phyloP scores from a whole-genome alignment of 2,113 vertebrate species.

The Rana temporaria region DNA sequence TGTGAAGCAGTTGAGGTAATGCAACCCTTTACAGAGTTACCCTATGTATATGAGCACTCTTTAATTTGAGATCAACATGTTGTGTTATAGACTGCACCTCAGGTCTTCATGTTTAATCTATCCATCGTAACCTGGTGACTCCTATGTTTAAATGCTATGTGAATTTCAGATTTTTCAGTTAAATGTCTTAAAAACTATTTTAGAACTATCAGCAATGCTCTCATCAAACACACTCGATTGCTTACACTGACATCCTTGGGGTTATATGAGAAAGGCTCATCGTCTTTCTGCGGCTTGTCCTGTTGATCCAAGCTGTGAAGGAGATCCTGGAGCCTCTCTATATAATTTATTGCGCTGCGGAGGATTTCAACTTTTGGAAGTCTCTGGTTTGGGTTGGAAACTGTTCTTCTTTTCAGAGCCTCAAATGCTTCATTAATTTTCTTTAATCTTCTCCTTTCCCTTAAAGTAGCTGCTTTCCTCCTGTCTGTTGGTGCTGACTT shows the following conservation, averaged over 20 bases:
- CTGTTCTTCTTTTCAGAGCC: conserved; percentile 90
- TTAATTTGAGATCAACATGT: too few relatives aligned
- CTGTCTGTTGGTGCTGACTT: conserved; percentile 92
- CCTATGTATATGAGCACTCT: too few relatives aligned
- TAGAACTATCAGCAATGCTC: not conserved
- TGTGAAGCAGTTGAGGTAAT: too few relatives aligned
- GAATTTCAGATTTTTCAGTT: not conserved
- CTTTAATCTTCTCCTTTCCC: conserved; percentile 91
- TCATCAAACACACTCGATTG: conserved; percentile 38
- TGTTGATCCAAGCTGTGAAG: conserved; percentile 91
- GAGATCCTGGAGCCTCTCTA: conserved; percentile 92
- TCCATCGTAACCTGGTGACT: not conserved
- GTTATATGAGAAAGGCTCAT: conserved; percentile 74
- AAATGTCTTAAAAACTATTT: not conserved
- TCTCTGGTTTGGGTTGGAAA: conserved; percentile 95
- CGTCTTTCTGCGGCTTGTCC: conserved; percentile 79
- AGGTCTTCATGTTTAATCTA: not conserved
- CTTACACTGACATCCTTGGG: conserved; percentile 85
- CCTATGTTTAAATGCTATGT: conserved; percentile 1
- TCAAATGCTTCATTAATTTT: conserved; percentile 99
- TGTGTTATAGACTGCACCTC: not conserved
- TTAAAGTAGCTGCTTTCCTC: conserved; percentile 91
- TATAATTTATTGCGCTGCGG: conserved; percentile 96
- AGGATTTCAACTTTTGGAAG: conserved; percentile 98
- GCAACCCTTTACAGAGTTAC: too few relatives aligned